Evolutionary conservation across 2,797 vertebrate genomes (phyloP), one percentile per base, ranked within the genome.

Genomic region (Acomys russatus): DNA sequence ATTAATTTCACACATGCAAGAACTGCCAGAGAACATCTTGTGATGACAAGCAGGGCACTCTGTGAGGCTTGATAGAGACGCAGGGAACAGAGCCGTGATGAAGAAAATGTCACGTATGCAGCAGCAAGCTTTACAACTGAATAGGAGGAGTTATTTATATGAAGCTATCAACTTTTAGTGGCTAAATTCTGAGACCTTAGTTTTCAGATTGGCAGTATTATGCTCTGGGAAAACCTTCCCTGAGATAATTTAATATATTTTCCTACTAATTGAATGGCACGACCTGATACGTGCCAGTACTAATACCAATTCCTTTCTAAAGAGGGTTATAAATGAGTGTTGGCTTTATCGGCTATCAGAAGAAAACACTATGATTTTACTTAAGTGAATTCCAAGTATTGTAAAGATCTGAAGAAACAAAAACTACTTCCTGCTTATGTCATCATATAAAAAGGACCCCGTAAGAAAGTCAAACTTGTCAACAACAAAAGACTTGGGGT

Each of bases 321-420:
- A 59, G 74, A 93, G 1, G 11, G 61, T 8, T 61, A 22, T 59
- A 71, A 78, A 71, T 83, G 56, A 90, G 2, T 9, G 59, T 88
- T 92, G 73, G 8, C n/a, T 70, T 94, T 90, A 9, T 22, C 14
- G 22, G 8, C 51, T 96, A 93, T 93, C 30, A 97, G 86, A 54
- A 83, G 3, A 92, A 78, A 84, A 3, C 3, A 70, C 6, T 64
- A 9, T 90, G 76, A 49, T 95, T 61, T 91, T 84, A 78, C 74
- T 83, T 54, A 38, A 78, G 61, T 78, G 23, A 87, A 85, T 35
- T 44, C 23, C 38, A 68, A 51, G 28, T 77, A 66, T 59, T 80
- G 14, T 54, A 76, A 90, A 90, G 38, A 86, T 49, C 0, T 64
- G 38, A 44, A 71, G 49, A 73, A 87, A 38, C 8, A 90, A 84